Evolutionary conservation across 2,113 vertebrate genomes (phyloP).

Genomic region (Campylomormyrus tamandua): DNA sequence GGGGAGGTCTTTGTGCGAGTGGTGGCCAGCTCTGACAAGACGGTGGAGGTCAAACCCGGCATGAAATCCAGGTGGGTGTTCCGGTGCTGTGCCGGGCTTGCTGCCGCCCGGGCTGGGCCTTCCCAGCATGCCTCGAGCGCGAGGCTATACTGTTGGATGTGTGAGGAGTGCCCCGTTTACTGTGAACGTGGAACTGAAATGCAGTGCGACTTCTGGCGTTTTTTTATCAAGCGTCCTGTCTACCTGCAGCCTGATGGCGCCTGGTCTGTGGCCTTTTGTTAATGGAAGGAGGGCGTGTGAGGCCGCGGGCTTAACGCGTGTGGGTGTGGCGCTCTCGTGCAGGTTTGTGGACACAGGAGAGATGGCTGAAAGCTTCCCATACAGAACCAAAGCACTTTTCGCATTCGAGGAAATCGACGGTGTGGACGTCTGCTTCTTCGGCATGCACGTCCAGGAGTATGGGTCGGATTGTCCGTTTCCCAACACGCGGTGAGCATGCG

Average conservation of each 20-base stretch:
- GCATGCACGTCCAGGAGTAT: slow-evolving; percentile 98
- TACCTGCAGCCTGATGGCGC: neutral
- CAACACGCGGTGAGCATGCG: slow-evolving; percentile 77
- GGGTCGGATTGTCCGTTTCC: slow-evolving; percentile 90
- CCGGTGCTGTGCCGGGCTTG: too few species aligned
- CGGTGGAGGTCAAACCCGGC: slow-evolving; percentile 90
- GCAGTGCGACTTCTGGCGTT: neutral
- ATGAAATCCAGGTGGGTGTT: slow-evolving; percentile 86
- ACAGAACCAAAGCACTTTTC: slow-evolving; percentile 98
- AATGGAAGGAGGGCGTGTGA: neutral
- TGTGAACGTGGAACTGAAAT: neutral
- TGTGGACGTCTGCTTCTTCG: slow-evolving; percentile 97
- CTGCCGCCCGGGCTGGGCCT: too few species aligned
- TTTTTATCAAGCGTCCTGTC: neutral
- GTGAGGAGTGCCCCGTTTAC: neutral
- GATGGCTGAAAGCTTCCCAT: slow-evolving; percentile 91
- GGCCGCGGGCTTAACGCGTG: neutral
- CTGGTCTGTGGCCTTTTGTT: neutral
- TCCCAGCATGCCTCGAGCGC: neutral
- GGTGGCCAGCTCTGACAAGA: slow-evolving; percentile 97
- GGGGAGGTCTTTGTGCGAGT: slow-evolving; percentile 97
- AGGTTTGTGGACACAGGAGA: slow-evolving; percentile 96
- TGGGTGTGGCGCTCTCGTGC: neutral
- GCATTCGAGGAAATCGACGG: slow-evolving; percentile 98
- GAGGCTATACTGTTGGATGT: neutral